phyloP scores from a whole-genome alignment of 2,888 invertebrate genomes.

The Zygothrica quintamaculata region DNA sequence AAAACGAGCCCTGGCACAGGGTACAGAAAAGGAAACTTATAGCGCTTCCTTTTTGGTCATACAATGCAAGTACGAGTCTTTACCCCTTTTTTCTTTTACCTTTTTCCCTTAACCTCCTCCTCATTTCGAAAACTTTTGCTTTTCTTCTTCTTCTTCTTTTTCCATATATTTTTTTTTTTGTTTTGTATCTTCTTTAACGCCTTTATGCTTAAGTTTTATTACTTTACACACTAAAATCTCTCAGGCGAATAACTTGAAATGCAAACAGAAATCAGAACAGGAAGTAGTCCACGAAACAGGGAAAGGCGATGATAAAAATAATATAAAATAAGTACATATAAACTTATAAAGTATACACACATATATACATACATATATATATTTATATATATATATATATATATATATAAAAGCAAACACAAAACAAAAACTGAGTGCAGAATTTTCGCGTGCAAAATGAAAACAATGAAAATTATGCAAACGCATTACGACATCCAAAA shows the following conservation, averaged over 20 bases:
- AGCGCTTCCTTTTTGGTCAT: not conserved
- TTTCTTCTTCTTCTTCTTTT: not conserved
- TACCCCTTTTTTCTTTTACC: too few species aligned
- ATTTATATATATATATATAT: not conserved
- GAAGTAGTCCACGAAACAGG: conserved; percentile 46
- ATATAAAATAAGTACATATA: conserved; percentile 3
- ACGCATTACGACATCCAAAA: conserved; percentile 57
- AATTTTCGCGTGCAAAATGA: conserved; percentile 73
- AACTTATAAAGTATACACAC: not conserved
- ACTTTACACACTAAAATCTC: conserved; percentile 63
- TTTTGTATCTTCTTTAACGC: conserved; percentile 39
- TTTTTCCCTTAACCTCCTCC: too few species aligned
- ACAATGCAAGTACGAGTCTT: not conserved
- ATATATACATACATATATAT: not conserved
- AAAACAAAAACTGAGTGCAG: conserved; percentile 50
- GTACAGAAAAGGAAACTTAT: conserved; percentile 1
- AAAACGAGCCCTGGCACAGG: conserved; percentile 6
- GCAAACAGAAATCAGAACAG: conserved; percentile 77
- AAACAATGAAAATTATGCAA: conserved; percentile 80
- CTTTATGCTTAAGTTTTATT: conserved; percentile 68
- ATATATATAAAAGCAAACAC: conserved; percentile 5
- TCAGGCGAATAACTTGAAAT: conserved; percentile 71
- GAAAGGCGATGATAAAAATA: conserved; percentile 23
- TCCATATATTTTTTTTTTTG: conserved; percentile 3
- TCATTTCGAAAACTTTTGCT: too few species aligned